Evolutionary conservation across 2,797 vertebrate species (phyloP), one percentile per base, ranked within the genome.

Genomic region (Pteronotus mesoamericanus): DNA sequence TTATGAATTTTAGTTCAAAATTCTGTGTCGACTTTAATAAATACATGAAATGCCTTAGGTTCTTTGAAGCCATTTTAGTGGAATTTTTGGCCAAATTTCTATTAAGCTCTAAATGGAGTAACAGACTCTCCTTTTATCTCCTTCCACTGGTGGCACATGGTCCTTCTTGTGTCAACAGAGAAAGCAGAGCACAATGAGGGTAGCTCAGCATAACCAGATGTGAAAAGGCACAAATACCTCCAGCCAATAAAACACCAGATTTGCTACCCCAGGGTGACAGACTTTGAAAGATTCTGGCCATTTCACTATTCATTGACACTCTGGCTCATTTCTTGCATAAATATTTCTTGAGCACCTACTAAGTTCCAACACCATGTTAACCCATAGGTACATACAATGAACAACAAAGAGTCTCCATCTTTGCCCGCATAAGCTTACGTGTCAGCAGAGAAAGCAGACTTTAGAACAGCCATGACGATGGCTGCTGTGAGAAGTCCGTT

Each of bases 11-110:
- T 57, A 53, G 18, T 68, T 97, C 32, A 82, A 79, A 94, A 74
- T 68, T 86, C 88, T 91, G 32, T 80, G 68, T 74, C 87, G 55
- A 61, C 42, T 53, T n/a, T 88, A 96, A 96, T 96, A 96, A 97
- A 97, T 26, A 32, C 0, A 21, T 44, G n/a, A 46, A 93, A 48
- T 93, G 32, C 44, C 24, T 80, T 82, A 46, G 69, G 39, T 18
- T 78, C 34, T 59, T 93, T 18, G 77, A 92, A 82, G 57, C 59
- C 5, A 64, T 69, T 53, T 64, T 9, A 10, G n/a, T 51, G n/a
- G 39, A 44, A 61, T 34, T 94, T 86, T 59, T 79, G 29, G 34
- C 5, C 39, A 82, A 59, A n/a, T 53, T 14, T 92, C 86, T 87
- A 15, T 57, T 18, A 42, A 53, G 19, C 64, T 29, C 10, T 44